Base-by-base conservation (phyloP, 1,140 invertebrate genomes). In the Melitaea cinxia region DNA sequence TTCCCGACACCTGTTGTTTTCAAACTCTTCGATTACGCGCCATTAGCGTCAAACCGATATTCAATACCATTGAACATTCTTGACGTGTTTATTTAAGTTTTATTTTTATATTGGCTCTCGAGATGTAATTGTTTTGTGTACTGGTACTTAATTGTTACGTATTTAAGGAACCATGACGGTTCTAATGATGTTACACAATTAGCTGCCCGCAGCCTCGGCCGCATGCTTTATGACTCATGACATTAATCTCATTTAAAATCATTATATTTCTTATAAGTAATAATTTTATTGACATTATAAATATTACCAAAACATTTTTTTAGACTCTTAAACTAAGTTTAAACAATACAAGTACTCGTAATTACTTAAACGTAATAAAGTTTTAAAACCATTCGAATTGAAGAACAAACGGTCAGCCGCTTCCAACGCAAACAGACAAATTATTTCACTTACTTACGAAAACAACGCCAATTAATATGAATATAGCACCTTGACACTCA, bases 1-100 rank as follows among this genome's bases (percentile, higher is more conserved):
- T 81, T 85, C 82, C 76, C 61, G 73, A 33, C 86, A 88, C 83
- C 85, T 88, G 85, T 83, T 84, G 84, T 82, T 82, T 82, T 82
- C 70, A 69, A 75, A 80, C 76, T 72, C 78, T 80, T 85, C 80
- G 75, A 85, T 85, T 82, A 83, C 82, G 66, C 80, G 65, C 85
- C 84, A 88, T 88, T 88, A 88, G 85, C 63, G 75, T 60, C 67
- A 58, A 68, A 68, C 58, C 67, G 80, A 81, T 76, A 85, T 80
- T 78, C 73, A 82, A 82, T 82, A 80, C 77, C 71, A 77, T 83
- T 76, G 65, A 73, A 67, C 58, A 26, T 62, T 68, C 17, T 47
- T 23, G 1, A 2, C 23, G n/a, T 2, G 23, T 47, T 19, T 47
- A 21, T 23, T 47, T 21, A 23, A 23, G 30, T 33, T 33, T 33